Evolutionary conservation across 2,113 vertebrate species (phyloP), one percentile per base, ranked within the genome.

Genomic region (Myrmophylax atrothorax): DNA sequence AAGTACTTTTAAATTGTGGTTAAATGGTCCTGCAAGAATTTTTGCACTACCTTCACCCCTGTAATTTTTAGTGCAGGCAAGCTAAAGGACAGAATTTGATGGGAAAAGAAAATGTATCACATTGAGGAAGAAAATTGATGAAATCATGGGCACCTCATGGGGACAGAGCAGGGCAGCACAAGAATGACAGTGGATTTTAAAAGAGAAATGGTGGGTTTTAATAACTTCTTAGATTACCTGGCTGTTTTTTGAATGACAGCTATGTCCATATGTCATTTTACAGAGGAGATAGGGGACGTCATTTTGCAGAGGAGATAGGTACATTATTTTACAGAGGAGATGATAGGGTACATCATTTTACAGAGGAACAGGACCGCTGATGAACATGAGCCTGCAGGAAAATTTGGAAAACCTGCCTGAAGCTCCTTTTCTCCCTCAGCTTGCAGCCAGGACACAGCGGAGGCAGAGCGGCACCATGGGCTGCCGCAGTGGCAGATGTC

Each of bases 401-500:
- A 47, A 56, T 44, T 63, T 37, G 58, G 37, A 84, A 94, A 84
- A 70, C 7, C 14, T 1, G 1, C 33, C 35, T 18, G 31, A 67
- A 88, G 17, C 38, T 81, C n/a, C 0, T 2, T 70, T 80, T 78
- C 40, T 70, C 33, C 47, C 33, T 73, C 46, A 74, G 37, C 25
- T 38, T 2, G 0, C 0, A 1, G 9, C 17, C 0, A 0, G 8
- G 1, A 40, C 1, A 0, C 2, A 0, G 6, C 25, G 25, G 9
- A 46, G 33, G 53, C 28, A 37, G 35, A 38, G 9, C 11, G 10
- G 12, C 1, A 0, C 25, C 1, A 12, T 6, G 44, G 44, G 18
- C 19, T 17, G 8, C 23, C 1, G 1, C 0, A 0, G 10, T 2
- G 28, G 77, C 60, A 0, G 62, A 18, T 5, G 18, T 12, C 5